A percentile compares a stretch with the other conserved stretches of the same genome.
These are phyloP conservation scores for Onychomys arenicola DNA, from an alignment of 2,797 vertebrate species.

Conservation along the genomic window DNA sequence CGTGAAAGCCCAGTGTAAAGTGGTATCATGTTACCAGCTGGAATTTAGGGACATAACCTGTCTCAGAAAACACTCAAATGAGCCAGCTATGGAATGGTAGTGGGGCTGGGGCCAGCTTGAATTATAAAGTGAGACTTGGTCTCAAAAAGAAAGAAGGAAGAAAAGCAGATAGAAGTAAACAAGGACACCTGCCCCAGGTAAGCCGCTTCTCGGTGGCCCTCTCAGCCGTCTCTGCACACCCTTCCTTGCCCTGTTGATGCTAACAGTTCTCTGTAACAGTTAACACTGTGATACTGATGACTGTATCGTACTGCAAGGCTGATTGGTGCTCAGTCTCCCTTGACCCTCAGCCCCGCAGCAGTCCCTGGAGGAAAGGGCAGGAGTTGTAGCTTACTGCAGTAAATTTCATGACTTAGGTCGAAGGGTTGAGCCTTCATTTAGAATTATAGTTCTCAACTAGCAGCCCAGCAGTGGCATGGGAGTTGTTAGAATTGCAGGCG, in stretches of 20 bases:
- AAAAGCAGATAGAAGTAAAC: neutral
- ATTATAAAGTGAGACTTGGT: neutral
- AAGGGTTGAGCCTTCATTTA: neutral
- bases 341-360: neutral
- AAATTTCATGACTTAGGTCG: neutral
- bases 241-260: fast-evolving
- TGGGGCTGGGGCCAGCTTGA: neutral
- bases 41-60: neutral
- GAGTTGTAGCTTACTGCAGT: neutral
- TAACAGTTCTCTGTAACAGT: neutral
- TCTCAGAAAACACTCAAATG: neutral
- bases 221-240: neutral
- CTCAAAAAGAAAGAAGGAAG: neutral
- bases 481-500: neutral
- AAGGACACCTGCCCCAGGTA: neutral
- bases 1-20: neutral
- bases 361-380: neutral
- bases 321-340: neutral
- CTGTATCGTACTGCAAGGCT: neutral
- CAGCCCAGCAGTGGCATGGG: neutral
- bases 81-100: neutral
- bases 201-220: neutral
- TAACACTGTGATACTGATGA: neutral
- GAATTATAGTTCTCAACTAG: neutral
- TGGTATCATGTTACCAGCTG: neutral